phyloP scores from a whole-genome alignment of 2,113 vertebrate genomes.

The Leptobrachium leishanense region DNA sequence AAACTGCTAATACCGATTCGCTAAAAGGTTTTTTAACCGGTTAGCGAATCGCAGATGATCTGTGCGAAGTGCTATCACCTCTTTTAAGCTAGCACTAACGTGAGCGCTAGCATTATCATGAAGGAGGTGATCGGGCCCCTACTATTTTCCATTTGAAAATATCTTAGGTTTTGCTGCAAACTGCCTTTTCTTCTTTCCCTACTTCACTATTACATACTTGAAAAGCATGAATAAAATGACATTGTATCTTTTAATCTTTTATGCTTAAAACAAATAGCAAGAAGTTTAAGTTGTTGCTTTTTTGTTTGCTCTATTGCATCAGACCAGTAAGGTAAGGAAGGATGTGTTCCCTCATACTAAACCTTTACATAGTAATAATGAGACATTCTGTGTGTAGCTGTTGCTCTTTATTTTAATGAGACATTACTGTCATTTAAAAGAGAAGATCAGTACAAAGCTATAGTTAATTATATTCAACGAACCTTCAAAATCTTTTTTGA shows the following conservation, averaged over 20 bases:
- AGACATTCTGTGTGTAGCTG: constrained; percentile 24
- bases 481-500: constrained; percentile 10
- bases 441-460: background rate
- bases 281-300: constrained; percentile 37
- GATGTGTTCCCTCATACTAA: constrained; percentile 25
- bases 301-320: constrained; percentile 33
- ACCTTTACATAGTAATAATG: constrained; percentile 37
- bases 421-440: constrained; percentile 32
- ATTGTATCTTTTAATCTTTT: constrained; percentile 10
- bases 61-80: too few relatives aligned
- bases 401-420: constrained; percentile 48
- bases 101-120: too few relatives aligned
- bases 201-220: too few relatives aligned
- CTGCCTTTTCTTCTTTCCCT: too few relatives aligned
- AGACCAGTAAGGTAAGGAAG: constrained; percentile 18
- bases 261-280: constrained; percentile 33
- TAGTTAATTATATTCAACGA: constrained; percentile 43
- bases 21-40: too few relatives aligned
- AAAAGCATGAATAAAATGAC: background rate
- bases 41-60: too few relatives aligned
- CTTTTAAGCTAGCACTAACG: too few relatives aligned
- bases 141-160: too few relatives aligned
- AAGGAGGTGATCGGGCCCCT: too few relatives aligned
- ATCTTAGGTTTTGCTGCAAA: too few relatives aligned
- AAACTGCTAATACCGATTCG: too few relatives aligned